Conservation (phyloP, 2,113 vertebrate species). For the Chaetodon auriga region DNA sequence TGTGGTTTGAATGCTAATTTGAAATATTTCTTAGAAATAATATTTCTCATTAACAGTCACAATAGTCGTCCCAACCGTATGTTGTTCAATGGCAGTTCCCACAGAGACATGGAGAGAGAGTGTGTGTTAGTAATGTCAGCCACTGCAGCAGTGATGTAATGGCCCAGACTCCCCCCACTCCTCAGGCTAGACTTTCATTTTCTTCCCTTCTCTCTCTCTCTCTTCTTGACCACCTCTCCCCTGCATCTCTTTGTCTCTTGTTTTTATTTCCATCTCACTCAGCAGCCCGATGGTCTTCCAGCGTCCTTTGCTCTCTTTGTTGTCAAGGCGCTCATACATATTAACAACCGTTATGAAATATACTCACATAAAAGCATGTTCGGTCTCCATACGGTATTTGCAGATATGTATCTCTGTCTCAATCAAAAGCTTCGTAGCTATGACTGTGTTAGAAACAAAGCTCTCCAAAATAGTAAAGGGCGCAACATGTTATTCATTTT, state of each 20-base stretch:
- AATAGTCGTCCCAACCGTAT: neutral
- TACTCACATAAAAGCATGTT: neutral
- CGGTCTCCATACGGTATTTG: neutral
- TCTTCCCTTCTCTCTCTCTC: conserved; percentile 21
- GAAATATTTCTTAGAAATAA: neutral
- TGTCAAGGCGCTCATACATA: conserved; percentile 4
- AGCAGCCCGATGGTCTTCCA: neutral
- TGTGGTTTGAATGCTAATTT: neutral
- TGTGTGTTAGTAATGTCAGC: conserved; percentile 51
- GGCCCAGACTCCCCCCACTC: conserved; percentile 42
- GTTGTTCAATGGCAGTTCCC: conserved; percentile 1
- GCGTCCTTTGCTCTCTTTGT: neutral
- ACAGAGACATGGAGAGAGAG: neutral
- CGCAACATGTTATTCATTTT: neutral
- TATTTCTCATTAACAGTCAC: neutral
- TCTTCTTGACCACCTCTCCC: conserved; percentile 23
- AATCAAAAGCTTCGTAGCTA: neutral
- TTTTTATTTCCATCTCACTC: conserved; percentile 27
- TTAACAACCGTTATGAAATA: neutral
- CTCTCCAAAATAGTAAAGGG: neutral
- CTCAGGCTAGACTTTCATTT: conserved; percentile 41
- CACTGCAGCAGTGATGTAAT: conserved; percentile 77
- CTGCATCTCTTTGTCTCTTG: conserved; percentile 28
- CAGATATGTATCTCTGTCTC: neutral
- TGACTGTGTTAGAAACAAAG: neutral